Evolutionary conservation across 2,888 invertebrate species (phyloP).

Genomic region (Apamea anceps): DNA sequence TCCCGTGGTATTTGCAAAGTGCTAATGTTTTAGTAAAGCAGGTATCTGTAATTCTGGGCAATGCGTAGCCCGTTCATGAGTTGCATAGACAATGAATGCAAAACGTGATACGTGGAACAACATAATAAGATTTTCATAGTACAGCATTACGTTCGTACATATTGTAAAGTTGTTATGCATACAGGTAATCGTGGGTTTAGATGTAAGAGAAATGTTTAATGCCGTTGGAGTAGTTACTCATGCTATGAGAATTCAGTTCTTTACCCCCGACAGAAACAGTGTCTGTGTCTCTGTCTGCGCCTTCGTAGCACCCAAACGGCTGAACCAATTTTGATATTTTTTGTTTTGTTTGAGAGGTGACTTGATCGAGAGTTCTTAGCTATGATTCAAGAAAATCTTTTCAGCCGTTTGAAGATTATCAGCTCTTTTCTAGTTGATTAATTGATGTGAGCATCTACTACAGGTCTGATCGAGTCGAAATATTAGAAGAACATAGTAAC

Average conservation of each 20-base stretch:
- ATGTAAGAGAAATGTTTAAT: background rate
- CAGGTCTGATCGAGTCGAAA: no score
- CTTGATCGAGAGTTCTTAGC: background rate
- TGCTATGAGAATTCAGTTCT: no score
- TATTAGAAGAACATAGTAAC: no score
- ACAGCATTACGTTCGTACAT: slow-evolving; percentile 5
- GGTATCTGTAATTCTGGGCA: slow-evolving; percentile 24
- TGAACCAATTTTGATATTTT: background rate
- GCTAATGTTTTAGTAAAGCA: slow-evolving; percentile 29
- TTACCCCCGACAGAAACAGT: no score
- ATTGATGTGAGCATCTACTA: no score
- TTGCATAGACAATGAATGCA: slow-evolving; percentile 41
- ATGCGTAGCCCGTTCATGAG: slow-evolving; percentile 34
- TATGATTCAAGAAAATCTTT: no score
- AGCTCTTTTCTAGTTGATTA: no score
- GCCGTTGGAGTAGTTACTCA: background rate
- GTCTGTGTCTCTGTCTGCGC: background rate
- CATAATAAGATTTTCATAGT: slow-evolving; percentile 35
- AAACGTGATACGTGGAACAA: slow-evolving; percentile 10
- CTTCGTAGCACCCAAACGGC: background rate
- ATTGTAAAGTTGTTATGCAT: background rate
- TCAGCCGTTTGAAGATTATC: no score
- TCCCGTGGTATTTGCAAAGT: background rate
- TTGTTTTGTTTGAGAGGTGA: background rate
- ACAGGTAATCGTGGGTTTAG: background rate